phyloP scores from a whole-genome alignment of 2,113 vertebrate genomes.

The Anguilla japonica region DNA sequence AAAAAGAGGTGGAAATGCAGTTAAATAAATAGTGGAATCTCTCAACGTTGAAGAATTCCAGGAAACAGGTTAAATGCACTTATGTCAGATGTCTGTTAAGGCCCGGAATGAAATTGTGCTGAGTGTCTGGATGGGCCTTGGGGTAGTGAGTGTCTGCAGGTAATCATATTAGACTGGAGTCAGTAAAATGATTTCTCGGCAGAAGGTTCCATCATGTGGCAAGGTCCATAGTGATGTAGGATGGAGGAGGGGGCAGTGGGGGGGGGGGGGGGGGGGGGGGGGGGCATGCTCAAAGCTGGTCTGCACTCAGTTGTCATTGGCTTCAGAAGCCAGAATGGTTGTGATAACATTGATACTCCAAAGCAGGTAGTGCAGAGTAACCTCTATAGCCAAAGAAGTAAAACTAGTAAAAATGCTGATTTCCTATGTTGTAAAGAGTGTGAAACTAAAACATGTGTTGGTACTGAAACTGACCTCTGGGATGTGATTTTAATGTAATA shows the following conservation, averaged over 20 bases:
- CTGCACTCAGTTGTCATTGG: background rate
- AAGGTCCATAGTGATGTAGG: background rate
- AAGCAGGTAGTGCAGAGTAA: background rate
- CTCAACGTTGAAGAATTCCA: background rate
- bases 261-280: no score
- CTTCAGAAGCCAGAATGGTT: no score
- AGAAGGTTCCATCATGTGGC: background rate
- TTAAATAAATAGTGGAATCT: background rate
- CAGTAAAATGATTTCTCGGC: slow-evolving; percentile 15
- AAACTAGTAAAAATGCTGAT: background rate
- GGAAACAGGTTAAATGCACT: slow-evolving; percentile 21
- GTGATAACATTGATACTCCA: no score
- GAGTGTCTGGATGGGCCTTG: background rate
- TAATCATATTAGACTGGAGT: slow-evolving; percentile 16
- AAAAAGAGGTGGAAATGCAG: background rate
- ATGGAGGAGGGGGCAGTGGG: background rate
- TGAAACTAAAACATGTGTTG: background rate
- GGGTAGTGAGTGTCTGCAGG: background rate
- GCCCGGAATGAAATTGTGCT: slow-evolving; percentile 13
- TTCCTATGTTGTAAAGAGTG: background rate
- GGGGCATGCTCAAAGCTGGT: no score
- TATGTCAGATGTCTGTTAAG: slow-evolving; percentile 12
- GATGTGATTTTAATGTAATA: background rate
- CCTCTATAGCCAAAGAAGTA: background rate
- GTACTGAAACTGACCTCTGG: background rate